A percentile compares a stretch with the other conserved stretches of the same genome.
These are phyloP conservation scores for Gymnoscopelus braueri DNA, from an alignment of 2,797 vertebrate species.

Conservation along the genomic window DNA sequence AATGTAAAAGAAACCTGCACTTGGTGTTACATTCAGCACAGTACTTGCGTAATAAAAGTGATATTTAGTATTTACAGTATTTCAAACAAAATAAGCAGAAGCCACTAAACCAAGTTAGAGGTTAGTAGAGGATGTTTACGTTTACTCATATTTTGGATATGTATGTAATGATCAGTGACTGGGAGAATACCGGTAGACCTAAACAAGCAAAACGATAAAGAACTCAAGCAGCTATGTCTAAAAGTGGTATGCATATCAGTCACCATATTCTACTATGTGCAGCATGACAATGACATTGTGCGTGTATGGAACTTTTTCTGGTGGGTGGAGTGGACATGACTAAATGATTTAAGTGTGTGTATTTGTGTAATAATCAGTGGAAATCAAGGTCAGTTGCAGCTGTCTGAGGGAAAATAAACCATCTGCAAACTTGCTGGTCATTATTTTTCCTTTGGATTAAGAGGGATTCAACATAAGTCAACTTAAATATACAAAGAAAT, in stretches of 20 bases:
- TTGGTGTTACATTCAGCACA: background rate
- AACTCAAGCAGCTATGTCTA: background rate
- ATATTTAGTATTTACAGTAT: too few relatives aligned
- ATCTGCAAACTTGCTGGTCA: too few relatives aligned
- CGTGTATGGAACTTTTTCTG: background rate
- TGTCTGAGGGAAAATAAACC: too few relatives aligned
- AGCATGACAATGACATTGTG: too few relatives aligned
- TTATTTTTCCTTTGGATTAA: too few relatives aligned
- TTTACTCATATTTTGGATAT: background rate
- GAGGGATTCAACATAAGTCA: too few relatives aligned
- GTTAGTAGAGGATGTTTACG: too few relatives aligned
- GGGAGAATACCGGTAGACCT: background rate
- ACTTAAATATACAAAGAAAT: too few relatives aligned
- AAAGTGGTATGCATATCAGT: slow-evolving; percentile 1
- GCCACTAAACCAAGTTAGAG: too few relatives aligned
- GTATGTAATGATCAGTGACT: background rate
- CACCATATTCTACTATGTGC: background rate
- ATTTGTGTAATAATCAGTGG: background rate
- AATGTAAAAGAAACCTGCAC: background rate
- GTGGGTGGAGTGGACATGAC: background rate
- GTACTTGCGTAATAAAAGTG: background rate
- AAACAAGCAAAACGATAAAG: background rate
- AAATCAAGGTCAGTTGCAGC: too few relatives aligned
- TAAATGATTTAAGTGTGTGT: background rate
- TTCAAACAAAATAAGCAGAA: too few relatives aligned